Base-by-base conservation (phyloP, 2,888 invertebrate species). In the Lepidochrysops patricia region DNA sequence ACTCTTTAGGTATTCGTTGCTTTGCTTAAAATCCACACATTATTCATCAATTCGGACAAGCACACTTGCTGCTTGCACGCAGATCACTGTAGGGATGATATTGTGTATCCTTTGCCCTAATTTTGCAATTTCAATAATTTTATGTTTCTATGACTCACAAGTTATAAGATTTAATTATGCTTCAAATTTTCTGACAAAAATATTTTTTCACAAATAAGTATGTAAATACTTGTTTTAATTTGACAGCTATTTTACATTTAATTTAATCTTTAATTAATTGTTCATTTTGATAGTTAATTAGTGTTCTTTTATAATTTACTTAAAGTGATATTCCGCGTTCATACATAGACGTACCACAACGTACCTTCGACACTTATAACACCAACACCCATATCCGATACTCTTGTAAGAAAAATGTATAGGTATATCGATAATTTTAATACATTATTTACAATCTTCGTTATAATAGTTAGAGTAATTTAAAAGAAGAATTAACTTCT, bases 381-480 rank as follows among this genome's bases (percentile, higher is more conserved):
- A 54, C 54, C 54, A 54, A 54, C 54, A 54, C 19, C 32, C 54
- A 52, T 58, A 58, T 52, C 35, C 52, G 26, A 15, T 35, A 57
- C 32, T 49, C 32, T 37, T 26, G 48, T 49, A 60, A 58, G 61
- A 13, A 54, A 54, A 54, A 52, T 57, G 43, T 52, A 61, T 61
- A 56, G 57, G 34, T 56, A 58, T 57, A 62, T 50, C 26, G 34
- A 57, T 58, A 43, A 37, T 60, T 35, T 57, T 49, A 56, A 60
- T 35, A 43, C 54, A 43, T 60, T 56, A 54, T 60, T 60, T 58
- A 58, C 49, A 58, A 50, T 50, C 50, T 58, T 58, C 32, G 50
- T 58, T 50, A 50, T 26, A 58, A 58, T 58, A 58, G 49, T 50
- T 58, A 58, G 58, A 34, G 58, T 58, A 58, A 58, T 58, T 50